These are phyloP conservation scores for Enteromius paludinosus DNA, from an alignment of 2,797 vertebrate genomes.

Conservation along the genomic window DNA sequence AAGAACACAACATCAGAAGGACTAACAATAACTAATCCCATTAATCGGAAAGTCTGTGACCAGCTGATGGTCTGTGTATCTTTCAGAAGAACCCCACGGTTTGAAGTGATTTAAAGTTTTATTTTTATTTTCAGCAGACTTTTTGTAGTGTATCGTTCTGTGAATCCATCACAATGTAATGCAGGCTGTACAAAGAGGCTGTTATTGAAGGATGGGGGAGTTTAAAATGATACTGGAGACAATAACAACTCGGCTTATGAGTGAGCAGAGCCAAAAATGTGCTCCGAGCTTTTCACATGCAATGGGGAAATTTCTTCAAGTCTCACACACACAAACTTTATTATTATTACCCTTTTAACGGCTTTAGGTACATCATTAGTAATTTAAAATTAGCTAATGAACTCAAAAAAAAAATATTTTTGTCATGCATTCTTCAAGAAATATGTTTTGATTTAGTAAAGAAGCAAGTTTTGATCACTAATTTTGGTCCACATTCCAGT, in stretches of 20 bases:
- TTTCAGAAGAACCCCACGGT: neutral
- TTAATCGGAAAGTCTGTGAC: neutral
- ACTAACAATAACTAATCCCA: constrained; percentile 2
- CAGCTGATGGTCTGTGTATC: neutral
- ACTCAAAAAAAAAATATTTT: neutral
- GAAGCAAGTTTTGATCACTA: neutral
- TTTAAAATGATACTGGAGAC: constrained; percentile 1
- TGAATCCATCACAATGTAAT: neutral
- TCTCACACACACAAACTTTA: neutral
- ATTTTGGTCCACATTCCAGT: constrained; percentile 12
- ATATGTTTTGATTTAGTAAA: neutral
- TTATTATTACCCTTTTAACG: neutral
- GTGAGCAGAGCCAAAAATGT: neutral
- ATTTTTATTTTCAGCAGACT: neutral
- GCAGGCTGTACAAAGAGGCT: neutral
- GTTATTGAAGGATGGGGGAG: neutral
- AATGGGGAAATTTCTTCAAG: neutral
- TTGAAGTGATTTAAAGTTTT: neutral
- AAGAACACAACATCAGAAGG: neutral
- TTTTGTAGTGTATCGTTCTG: neutral
- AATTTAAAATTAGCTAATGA: neutral
- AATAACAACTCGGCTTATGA: neutral
- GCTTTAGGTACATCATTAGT: neutral
- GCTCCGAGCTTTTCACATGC: neutral
- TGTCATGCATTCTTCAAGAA: neutral